A percentile compares a stretch with the other conserved stretches of the same genome.
These are phyloP conservation scores for Tetramorium parvispinum DNA, from an alignment of 1,140 invertebrate species.

Conservation along the genomic window DNA sequence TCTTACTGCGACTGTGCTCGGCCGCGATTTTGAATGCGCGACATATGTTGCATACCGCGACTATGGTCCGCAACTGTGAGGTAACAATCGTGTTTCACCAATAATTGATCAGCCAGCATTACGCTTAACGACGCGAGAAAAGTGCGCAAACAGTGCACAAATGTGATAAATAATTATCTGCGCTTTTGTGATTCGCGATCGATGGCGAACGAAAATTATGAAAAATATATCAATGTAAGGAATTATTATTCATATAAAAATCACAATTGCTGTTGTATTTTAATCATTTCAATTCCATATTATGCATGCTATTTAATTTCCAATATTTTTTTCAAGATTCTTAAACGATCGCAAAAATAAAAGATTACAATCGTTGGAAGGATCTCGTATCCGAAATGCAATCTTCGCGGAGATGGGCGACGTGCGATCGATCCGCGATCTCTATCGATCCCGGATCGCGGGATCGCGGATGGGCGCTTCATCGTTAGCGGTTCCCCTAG, in stretches of 20 bases:
- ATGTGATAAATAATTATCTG: background rate
- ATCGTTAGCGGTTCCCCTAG: conserved; percentile 63
- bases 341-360: background rate
- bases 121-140: conserved; percentile 20
- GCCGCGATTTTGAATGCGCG: conserved; percentile 49
- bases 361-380: background rate
- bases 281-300: conserved; percentile 1
- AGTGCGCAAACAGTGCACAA: conserved; percentile 5
- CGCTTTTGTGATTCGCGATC: background rate
- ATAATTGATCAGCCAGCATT: conserved; percentile 56
- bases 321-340: background rate
- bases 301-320: background rate
- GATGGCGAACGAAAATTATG: background rate
- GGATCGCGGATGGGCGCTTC: conserved; percentile 17
- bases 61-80: conserved; percentile 12
- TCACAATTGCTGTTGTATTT: background rate
- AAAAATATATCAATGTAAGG: background rate
- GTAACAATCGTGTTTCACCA: conserved; percentile 48
- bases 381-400: background rate
- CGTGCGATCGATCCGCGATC: conserved; percentile 35
- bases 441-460: conserved; percentile 19
- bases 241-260: background rate
- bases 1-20: conserved; percentile 33
- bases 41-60: conserved; percentile 13
- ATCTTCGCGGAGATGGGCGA: background rate